A percentile compares a stretch with the other conserved stretches of the same genome.
These are phyloP conservation scores for Daphoenositta chrysoptera DNA, from an alignment of 2,113 vertebrate genomes.

Conservation along the genomic window DNA sequence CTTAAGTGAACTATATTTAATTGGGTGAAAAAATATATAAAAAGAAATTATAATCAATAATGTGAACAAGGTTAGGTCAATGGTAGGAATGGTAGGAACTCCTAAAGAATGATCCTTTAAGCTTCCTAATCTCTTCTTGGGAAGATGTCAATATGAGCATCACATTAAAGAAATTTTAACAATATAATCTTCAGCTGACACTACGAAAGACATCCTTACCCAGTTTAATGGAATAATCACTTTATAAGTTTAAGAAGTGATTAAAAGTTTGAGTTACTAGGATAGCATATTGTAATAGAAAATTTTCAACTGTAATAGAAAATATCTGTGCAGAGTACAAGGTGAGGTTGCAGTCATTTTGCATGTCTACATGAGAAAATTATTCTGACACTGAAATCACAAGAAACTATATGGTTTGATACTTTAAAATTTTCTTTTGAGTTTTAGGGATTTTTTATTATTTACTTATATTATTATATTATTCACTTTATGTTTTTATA, in stretches of 20 bases:
- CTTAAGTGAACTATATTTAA: neutral
- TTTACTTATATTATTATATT: neutral
- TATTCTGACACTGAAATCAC: neutral
- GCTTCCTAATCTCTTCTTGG: conserved; percentile 38
- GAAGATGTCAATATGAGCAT: neutral
- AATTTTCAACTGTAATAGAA: neutral
- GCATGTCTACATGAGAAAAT: neutral
- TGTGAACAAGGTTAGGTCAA: conserved; percentile 31
- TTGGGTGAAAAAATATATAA: neutral
- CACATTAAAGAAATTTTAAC: neutral
- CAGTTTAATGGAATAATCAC: neutral
- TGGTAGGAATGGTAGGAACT: neutral
- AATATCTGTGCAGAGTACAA: neutral
- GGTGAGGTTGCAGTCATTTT: neutral
- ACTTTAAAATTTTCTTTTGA: neutral
- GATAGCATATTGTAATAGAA: neutral
- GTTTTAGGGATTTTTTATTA: neutral
- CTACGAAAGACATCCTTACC: neutral
- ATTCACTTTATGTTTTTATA: neutral
- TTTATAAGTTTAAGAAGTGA: neutral
- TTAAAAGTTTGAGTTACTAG: neutral
- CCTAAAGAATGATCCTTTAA: neutral
- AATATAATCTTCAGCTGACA: neutral
- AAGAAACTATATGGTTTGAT: neutral
- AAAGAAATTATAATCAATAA: neutral